A percentile compares a stretch with the other conserved stretches of the same genome.
These are phyloP conservation scores for Bos indicus DNA, from an alignment of 2,113 vertebrate species.

Conservation along the genomic window DNA sequence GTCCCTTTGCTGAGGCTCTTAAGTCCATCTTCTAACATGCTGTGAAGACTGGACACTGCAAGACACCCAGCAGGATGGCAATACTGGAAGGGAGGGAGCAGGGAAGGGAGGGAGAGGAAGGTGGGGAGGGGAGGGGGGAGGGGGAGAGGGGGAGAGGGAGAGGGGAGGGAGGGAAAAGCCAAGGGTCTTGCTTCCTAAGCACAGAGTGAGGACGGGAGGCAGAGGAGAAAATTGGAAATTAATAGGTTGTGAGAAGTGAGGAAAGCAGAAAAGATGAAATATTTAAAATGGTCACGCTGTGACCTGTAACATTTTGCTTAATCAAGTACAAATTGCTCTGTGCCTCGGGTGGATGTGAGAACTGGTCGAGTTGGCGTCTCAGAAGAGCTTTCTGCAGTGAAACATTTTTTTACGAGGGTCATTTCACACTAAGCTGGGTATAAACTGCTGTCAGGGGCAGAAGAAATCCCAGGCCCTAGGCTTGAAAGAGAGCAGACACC, in stretches of 20 bases:
- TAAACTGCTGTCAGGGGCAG: not conserved
- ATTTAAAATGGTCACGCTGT: not conserved
- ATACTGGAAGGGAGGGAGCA: rapidly evolving
- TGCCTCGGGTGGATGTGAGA: not conserved
- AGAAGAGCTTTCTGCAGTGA: not conserved
- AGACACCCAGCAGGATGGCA: not conserved
- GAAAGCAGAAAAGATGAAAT: not conserved
- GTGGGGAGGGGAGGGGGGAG: rapidly evolving
- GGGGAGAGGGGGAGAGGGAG: rapidly evolving
- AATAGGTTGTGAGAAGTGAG: not conserved
- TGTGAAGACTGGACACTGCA: not conserved
- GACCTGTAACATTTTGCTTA: not conserved
- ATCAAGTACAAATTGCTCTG: not conserved
- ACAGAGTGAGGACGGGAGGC: not conserved
- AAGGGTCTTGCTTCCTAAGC: not conserved
- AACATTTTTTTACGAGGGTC: not conserved
- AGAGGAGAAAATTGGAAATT: not conserved
- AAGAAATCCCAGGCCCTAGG: not conserved
- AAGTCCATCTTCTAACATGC: not conserved
- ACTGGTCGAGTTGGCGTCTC: not conserved
- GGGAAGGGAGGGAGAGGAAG: rapidly evolving
- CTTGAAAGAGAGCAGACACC: not conserved
- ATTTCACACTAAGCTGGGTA: not conserved
- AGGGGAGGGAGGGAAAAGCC: rapidly evolving
- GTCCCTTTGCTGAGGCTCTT: too few species aligned